A percentile compares a stretch with the other conserved stretches of the same genome.
Conservation (phyloP, 1,140 invertebrate genomes). For the Musca vetustissima region DNA sequence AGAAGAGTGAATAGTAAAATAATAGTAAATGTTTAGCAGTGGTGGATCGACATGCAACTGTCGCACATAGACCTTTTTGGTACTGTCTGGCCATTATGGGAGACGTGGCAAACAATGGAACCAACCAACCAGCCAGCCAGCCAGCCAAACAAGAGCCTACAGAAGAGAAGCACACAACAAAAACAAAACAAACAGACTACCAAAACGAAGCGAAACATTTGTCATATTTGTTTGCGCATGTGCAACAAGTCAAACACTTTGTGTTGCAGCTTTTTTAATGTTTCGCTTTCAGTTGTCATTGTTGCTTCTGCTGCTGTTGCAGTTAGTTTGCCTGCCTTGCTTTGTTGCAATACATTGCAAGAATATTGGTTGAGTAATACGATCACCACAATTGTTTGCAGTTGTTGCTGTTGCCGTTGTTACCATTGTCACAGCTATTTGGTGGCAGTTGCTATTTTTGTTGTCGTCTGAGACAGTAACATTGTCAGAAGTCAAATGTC, state of each 20-base stretch:
- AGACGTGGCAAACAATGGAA: not conserved
- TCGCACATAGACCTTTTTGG: no score
- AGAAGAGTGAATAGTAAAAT: not conserved
- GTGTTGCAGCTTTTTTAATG: no score
- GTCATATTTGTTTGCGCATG: constrained; percentile 22
- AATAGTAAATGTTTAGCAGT: constrained; percentile 2
- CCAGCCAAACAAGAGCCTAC: not conserved
- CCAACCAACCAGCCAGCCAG: no score
- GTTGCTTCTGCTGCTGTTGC: not conserved
- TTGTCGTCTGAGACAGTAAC: not conserved
- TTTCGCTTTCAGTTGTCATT: not conserved
- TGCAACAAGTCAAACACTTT: constrained; percentile 2
- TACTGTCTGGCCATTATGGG: not conserved
- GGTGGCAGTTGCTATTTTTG: constrained; percentile 2
- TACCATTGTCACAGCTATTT: not conserved
- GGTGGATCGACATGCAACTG: no score
- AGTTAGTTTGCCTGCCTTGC: no score
- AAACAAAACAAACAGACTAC: no score
- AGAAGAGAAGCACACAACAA: not conserved
- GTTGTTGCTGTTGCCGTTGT: constrained; percentile 5
- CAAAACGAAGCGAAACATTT: constrained; percentile 11
- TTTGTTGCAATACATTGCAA: no score
- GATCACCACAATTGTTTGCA: constrained; percentile 6
- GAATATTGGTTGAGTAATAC: constrained; percentile 9
- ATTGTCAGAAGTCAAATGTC: constrained; percentile 22